Evolutionary conservation across 2,113 vertebrate species (phyloP), one percentile per base, ranked within the genome.

Genomic region (Talpa occidentalis): DNA sequence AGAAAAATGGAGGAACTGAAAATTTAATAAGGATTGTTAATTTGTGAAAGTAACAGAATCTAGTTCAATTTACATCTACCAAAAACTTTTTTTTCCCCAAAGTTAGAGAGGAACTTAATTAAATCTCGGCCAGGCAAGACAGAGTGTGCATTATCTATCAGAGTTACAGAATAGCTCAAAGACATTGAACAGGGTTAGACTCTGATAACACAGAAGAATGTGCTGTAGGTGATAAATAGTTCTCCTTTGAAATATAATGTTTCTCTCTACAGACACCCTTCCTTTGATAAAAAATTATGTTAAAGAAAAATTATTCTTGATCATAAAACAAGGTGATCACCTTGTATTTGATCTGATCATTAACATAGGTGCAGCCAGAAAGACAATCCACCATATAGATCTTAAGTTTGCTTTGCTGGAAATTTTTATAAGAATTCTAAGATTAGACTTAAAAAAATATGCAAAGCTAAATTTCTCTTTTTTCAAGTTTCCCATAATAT

Each of bases 251-350:
- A 78, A 59, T 6, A 54, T 6, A 52, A 30, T 4, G 5, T 26
- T 91, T 76, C 44, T 92, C 9, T 83, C 35, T 69, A 35, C 1
- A 28, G 26, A 86, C 19, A n/a, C 47, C 17, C 22, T 76, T 47
- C 16, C 90, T 78, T 87, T 73, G 30, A 82, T 67, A 4, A 85
- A 70, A 94, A 93, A 40, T 76, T 84, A 56, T 88, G 22, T 72
- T 47, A 76, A 72, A 88, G 64, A 70, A 77, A 76, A 78, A 40
- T 66, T 59, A 67, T 44, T 79, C 32, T 91, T 85, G 56, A 44
- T 92, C 6, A 59, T 16, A 70, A 66, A 56, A 32, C 42, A 76
- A 74, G n/a, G 26, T 56, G 5, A 11, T 84, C 26, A 79, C 3
- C 14, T 70, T 81, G 74, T 19, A 92, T 62, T 83, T 92, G 32